Evolutionary conservation across 1,140 invertebrate species (phyloP), one percentile per base, ranked within the genome.

Genomic region (Heliconius nattereri): DNA sequence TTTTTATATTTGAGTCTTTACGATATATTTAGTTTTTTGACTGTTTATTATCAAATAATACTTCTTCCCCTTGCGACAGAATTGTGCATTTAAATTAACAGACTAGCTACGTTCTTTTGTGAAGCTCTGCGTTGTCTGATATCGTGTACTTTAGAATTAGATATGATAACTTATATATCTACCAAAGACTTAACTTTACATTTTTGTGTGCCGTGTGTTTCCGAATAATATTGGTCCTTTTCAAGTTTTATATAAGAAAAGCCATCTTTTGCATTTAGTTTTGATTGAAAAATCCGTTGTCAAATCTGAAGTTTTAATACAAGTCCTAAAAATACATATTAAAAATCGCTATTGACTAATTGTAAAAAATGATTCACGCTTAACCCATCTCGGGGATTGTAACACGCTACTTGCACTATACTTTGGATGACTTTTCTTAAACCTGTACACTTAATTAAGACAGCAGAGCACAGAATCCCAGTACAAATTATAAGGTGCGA

Each of bases 1-100:
- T 89, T 94, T 94, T 92, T 94, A 89, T 92, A 94, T 94, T 93
- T 92, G 86, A 87, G 86, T 92, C 85, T 91, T 94, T 92, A 93
- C 89, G 90, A 90, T 81, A 83, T 89, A 87, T 84, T 73, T 88
- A 88, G 86, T 92, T 92, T 91, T 91, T 89, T 84, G 86, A 92
- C 87, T 91, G 84, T 93, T 91, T 93, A 89, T 87, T 87, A 85
- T 88, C 78, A 81, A 84, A 79, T 73, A 75, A 76, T 80, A 85
- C 79, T 79, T 81, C 71, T 80, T 85, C 81, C 84, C 71, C 78
- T 78, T 72, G 82, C 83, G 80, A 75, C 78, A 84, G 80, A 81
- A 80, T 79, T 86, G 85, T 85, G 78, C 78, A 83, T 79, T 77
- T 79, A 71, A 72, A 75, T 82, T 76, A 77, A 77, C 79, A 78